Conservation (phyloP, 2,888 invertebrate species). For the Ptilodon capucinus region DNA sequence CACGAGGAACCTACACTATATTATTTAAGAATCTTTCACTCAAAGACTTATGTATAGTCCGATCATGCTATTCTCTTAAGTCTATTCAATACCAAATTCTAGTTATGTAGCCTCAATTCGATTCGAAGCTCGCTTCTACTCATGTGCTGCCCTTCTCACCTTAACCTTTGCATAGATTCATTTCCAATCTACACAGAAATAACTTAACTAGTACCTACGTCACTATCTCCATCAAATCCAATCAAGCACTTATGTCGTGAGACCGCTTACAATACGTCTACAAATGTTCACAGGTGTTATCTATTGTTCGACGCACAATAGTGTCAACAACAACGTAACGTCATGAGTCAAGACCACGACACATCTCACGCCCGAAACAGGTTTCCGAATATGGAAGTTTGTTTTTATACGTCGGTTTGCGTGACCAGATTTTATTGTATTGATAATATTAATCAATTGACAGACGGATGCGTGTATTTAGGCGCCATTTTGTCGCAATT, state of each 20-base stretch:
- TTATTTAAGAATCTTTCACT: too few species aligned
- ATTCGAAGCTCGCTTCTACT: too few species aligned
- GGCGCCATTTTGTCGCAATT: slow-evolving; percentile 22
- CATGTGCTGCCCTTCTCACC: too few species aligned
- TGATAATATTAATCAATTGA: background rate
- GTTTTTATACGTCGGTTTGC: slow-evolving; percentile 20
- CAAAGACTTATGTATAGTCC: too few species aligned
- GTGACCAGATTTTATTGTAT: slow-evolving; percentile 28
- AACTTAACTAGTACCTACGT: slow-evolving; percentile 7
- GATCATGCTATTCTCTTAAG: too few species aligned
- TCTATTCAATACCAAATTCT: too few species aligned
- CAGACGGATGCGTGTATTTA: slow-evolving; percentile 1
- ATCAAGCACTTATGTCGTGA: background rate
- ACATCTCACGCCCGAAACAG: background rate
- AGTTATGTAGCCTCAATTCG: too few species aligned
- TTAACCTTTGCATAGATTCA: too few species aligned
- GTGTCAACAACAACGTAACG: background rate
- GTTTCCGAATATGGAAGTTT: slow-evolving; percentile 12
- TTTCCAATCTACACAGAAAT: too few species aligned
- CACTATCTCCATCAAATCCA: background rate
- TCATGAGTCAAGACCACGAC: background rate
- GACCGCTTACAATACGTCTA: background rate
- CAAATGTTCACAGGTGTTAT: slow-evolving; percentile 22
- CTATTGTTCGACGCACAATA: slow-evolving; percentile 24
- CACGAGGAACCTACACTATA: too few species aligned